Percentiles rank a stretch among this genome's conserved stretches.
Conservation (phyloP, 1,140 invertebrate genomes). For the Phocides pigmalion region DNA sequence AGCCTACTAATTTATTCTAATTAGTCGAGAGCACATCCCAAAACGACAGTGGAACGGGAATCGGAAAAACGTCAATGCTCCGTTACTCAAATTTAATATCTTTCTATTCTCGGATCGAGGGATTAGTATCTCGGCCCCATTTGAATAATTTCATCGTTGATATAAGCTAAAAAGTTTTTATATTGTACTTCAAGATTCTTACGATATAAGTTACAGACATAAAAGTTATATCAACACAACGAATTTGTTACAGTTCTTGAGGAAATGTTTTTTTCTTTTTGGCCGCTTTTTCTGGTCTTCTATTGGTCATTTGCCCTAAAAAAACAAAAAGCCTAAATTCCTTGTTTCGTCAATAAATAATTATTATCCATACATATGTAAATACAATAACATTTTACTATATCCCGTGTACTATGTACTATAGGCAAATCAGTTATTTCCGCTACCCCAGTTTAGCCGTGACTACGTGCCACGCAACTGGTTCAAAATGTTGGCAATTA, state of each 20-base stretch:
- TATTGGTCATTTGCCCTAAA: not conserved
- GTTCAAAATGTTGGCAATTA: no score
- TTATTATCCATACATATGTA: no score
- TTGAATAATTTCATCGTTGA: constrained; percentile 66
- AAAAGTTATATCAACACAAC: constrained; percentile 31
- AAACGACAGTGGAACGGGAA: constrained; percentile 46
- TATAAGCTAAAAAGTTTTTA: constrained; percentile 44
- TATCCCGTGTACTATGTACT: no score
- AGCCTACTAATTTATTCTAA: constrained; percentile 65
- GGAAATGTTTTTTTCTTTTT: constrained; percentile 12
- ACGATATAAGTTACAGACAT: constrained; percentile 36
- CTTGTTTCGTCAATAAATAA: no score
- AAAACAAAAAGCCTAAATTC: no score
- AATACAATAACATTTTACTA: no score
- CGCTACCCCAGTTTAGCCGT: no score
- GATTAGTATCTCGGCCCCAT: constrained; percentile 49
- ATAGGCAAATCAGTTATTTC: no score
- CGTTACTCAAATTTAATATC: constrained; percentile 58
- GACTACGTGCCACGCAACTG: no score
- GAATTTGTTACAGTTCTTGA: constrained; percentile 17
- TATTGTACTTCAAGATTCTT: constrained; percentile 34
- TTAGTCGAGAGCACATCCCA: constrained; percentile 49
- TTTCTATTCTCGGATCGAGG: constrained; percentile 35
- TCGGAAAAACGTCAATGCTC: constrained; percentile 60
- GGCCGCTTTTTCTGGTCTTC: not conserved